phyloP scores from a whole-genome alignment of 2,113 vertebrate genomes.

The Merops nubicus region DNA sequence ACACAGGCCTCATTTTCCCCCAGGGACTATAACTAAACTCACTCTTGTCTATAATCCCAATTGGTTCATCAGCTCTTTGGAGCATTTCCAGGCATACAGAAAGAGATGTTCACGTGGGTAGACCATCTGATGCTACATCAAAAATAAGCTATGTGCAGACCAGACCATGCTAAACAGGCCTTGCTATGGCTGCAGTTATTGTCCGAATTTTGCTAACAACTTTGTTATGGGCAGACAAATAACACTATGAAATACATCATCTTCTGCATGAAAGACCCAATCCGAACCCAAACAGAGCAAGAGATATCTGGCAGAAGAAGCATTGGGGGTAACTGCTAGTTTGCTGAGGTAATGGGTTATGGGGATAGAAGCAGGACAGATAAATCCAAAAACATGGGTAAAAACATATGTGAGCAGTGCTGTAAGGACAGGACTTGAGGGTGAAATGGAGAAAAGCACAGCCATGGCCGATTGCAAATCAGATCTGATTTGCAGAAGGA shows the following conservation, averaged over 20 bases:
- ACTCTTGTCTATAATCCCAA: slow-evolving; percentile 32
- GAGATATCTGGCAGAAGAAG: neutral
- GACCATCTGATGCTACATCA: slow-evolving; percentile 39
- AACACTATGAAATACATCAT: neutral
- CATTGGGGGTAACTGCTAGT: neutral
- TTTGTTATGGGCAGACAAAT: neutral
- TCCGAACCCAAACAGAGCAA: neutral
- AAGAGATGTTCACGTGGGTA: slow-evolving; percentile 26
- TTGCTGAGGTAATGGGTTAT: neutral
- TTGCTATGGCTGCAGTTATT: neutral
- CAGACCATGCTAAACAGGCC: neutral
- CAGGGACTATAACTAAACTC: slow-evolving; percentile 38
- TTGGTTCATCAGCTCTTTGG: slow-evolving; percentile 51
- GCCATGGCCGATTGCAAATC: slow-evolving; percentile 40
- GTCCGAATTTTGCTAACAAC: neutral
- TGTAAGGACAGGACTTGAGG: slow-evolving; percentile 29
- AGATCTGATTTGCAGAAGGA: neutral
- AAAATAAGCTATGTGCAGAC: neutral
- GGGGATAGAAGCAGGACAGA: neutral
- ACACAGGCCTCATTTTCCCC: slow-evolving; percentile 25
- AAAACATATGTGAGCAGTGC: slow-evolving; percentile 15
- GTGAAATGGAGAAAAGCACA: neutral
- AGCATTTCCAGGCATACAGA: slow-evolving; percentile 39
- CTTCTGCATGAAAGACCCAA: neutral
- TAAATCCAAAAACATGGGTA: neutral